phyloP scores from a whole-genome alignment of 2,113 vertebrate species.

The Elgaria multicarinata region DNA sequence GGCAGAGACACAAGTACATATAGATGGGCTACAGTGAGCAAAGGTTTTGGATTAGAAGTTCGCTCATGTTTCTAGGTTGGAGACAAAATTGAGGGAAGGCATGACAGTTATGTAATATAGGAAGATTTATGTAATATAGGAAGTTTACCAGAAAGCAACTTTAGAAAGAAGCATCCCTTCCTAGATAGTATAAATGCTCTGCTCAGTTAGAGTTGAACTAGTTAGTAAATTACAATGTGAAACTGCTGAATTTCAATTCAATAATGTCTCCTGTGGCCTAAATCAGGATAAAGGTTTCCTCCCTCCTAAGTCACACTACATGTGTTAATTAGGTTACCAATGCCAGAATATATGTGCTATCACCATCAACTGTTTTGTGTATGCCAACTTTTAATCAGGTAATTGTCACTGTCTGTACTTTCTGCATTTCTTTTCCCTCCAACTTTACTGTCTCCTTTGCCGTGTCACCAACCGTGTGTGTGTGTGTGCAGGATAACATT shows the following conservation, averaged over 20 bases:
- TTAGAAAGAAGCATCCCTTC: background rate
- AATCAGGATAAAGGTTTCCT: background rate
- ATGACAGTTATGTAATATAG: background rate
- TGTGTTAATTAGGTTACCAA: background rate
- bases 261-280: background rate
- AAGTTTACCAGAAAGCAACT: background rate
- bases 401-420: background rate
- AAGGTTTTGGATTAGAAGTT: background rate
- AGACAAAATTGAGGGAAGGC: background rate
- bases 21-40: background rate
- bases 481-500: no score
- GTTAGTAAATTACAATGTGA: no score
- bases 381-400: background rate
- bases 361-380: background rate
- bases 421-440: background rate
- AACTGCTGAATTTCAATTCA: background rate
- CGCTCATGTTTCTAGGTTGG: background rate
- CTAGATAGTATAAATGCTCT: background rate
- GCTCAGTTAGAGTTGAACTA: background rate
- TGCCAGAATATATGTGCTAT: background rate
- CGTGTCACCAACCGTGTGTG: no score
- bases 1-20: background rate
- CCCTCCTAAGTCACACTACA: background rate
- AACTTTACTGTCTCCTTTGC: no score
- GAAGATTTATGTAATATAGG: background rate